Evolutionary conservation across 2,113 vertebrate genomes (phyloP).

Genomic region (Tauraco erythrolophus): DNA sequence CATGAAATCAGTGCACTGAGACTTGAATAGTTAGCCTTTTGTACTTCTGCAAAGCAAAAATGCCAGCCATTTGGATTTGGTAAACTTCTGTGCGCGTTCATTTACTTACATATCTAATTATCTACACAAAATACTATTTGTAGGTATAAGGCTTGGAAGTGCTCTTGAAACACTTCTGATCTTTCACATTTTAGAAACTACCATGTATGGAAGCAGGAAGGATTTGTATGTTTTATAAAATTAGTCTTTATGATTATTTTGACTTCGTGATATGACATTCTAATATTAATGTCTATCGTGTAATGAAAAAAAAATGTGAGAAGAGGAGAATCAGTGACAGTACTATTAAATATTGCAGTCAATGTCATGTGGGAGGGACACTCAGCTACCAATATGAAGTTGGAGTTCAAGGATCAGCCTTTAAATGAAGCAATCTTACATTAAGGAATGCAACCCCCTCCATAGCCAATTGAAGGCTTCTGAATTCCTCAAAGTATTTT

Average conservation of each 20-base stretch:
- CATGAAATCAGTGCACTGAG: neutral
- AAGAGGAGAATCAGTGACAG: neutral
- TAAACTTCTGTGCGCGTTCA: neutral
- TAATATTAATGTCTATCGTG: neutral
- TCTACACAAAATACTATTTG: neutral
- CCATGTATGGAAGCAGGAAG: neutral
- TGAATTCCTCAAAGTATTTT: neutral
- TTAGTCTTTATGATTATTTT: neutral
- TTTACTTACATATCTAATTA: neutral
- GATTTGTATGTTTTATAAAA: neutral
- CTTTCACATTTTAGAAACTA: neutral
- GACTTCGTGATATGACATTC: neutral
- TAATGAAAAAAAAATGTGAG: neutral
- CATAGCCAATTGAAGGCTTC: neutral
- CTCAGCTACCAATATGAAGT: neutral
- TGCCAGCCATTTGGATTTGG: neutral
- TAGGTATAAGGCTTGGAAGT: neutral
- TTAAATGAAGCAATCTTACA: neutral
- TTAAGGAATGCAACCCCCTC: neutral
- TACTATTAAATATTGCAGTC: neutral
- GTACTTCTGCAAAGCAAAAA: neutral
- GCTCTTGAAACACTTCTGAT: neutral
- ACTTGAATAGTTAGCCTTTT: neutral
- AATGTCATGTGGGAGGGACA: neutral
- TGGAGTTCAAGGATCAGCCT: neutral